phyloP scores from a whole-genome alignment of 1,140 invertebrate genomes.

The Coenobita brevimanus region DNA sequence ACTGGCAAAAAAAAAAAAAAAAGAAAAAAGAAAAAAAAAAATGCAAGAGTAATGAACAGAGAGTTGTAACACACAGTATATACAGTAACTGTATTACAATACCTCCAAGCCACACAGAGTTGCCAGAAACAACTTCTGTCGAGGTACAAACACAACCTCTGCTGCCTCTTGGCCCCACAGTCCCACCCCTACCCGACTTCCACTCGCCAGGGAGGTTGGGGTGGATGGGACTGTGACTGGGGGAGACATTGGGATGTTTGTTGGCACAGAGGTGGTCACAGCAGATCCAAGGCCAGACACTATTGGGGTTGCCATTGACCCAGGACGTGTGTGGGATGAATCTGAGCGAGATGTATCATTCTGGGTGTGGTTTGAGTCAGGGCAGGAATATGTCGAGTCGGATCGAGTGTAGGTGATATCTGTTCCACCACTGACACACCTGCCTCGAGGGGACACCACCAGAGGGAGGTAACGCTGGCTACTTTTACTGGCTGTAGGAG shows the following conservation, averaged over 20 bases:
- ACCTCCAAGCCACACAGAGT: slow-evolving; percentile 79
- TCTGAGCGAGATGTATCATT: too few relatives aligned
- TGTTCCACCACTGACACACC: slow-evolving; percentile 36
- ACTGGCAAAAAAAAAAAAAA: neutral
- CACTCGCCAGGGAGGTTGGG: slow-evolving; percentile 33
- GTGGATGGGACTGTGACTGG: slow-evolving; percentile 58
- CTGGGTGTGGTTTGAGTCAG: too few relatives aligned
- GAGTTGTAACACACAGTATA: neutral
- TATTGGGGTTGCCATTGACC: neutral
- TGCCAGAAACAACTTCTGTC: slow-evolving; percentile 81
- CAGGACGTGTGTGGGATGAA: neutral
- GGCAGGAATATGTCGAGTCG: too few relatives aligned
- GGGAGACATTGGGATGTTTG: slow-evolving; percentile 26
- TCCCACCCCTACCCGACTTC: neutral
- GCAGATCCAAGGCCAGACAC: too few relatives aligned
- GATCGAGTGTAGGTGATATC: neutral
- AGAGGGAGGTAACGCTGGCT: slow-evolving; percentile 50
- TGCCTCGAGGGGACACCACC: slow-evolving; percentile 37
- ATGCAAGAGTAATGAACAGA: neutral
- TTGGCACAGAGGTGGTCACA: neutral
- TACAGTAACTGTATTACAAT: too few relatives aligned
- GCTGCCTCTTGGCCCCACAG: slow-evolving; percentile 60
- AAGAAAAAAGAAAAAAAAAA: neutral
- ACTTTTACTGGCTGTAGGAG: slow-evolving; percentile 42
- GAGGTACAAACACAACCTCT: slow-evolving; percentile 77